phyloP scores from a whole-genome alignment of 2,888 invertebrate genomes.

The Lithosia quadra region DNA sequence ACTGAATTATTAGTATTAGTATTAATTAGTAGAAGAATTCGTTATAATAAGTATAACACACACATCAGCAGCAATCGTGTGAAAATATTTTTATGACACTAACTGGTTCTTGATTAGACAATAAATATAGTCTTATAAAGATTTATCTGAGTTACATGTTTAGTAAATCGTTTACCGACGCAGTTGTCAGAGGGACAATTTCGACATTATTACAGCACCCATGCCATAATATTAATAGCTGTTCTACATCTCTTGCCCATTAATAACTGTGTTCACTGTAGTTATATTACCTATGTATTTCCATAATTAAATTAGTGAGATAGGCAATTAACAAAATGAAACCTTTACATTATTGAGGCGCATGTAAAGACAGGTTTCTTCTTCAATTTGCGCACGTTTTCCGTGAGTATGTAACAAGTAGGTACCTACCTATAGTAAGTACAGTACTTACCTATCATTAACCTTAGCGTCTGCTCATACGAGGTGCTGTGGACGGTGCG shows the following conservation, averaged over 20 bases:
- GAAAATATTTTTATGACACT: neutral
- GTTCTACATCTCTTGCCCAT: neutral
- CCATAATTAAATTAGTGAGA: constrained; percentile 3
- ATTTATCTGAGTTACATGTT: constrained; percentile 1
- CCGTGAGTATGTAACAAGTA: neutral
- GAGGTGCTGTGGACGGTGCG: neutral
- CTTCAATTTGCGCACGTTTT: neutral
- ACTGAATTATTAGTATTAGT: too few relatives aligned
- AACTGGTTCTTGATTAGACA: neutral
- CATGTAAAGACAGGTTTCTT: neutral
- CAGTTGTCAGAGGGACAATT: neutral
- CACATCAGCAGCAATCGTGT: neutral
- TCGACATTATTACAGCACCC: neutral
- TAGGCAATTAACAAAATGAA: neutral
- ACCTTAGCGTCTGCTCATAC: neutral
- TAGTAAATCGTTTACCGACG: neutral
- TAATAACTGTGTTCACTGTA: neutral
- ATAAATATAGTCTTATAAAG: constrained; percentile 2
- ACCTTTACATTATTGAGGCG: neutral
- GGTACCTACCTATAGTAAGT: too few relatives aligned
- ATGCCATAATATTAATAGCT: neutral
- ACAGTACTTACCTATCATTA: neutral
- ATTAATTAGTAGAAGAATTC: too few relatives aligned
- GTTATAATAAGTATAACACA: too few relatives aligned
- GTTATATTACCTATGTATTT: neutral